Evolutionary conservation across 2,888 invertebrate species (phyloP), one percentile per base, ranked within the genome.

Genomic region (Parascotia fuliginaria): DNA sequence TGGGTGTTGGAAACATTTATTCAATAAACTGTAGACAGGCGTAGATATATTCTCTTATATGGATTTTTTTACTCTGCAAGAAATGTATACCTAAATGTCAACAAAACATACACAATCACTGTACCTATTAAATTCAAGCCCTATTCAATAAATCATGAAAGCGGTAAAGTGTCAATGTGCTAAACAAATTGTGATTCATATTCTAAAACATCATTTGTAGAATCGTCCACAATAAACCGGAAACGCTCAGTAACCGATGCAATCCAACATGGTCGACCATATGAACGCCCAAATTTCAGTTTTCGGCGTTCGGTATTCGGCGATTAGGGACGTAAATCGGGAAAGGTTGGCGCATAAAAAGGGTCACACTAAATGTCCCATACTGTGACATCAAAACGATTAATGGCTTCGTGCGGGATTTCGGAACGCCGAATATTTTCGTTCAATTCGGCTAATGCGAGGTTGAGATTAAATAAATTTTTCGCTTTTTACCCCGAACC

Each of bases 291-390:
- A 76, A 76, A 76, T 79, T 82, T 81, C 73, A 77, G 79, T 77
- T 73, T 75, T 75, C 66, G 66, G 61, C 67, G 63, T 84, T 83
- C 79, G 79, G 75, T 74, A 79, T 83, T 80, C 73, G 74, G 72
- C 80, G 85, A 86, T 87, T 87, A 87, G 79, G 81, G 79, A 75
- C 84, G 81, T 80, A 83, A 83, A 85, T 83, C 77, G 81, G 70
- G 75, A 68, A 68, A 78, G 81, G 83, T 75, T 74, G 67, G 65
- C 81, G 79, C 80, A 82, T 87, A 87, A 90, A 90, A 90, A 90
- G 89, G 89, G 90, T 90, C 88, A 86, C 87, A 89, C 89, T 89
- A 89, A 91, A 90, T 88, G 89, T 90, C 88, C 89, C 88, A 86
- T 89, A 89, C 89, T 83, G 89, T 83, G 89, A 89, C 89, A 90